Base-by-base conservation (phyloP, 2,888 invertebrate genomes). In the Netelia fuscicornis region DNA sequence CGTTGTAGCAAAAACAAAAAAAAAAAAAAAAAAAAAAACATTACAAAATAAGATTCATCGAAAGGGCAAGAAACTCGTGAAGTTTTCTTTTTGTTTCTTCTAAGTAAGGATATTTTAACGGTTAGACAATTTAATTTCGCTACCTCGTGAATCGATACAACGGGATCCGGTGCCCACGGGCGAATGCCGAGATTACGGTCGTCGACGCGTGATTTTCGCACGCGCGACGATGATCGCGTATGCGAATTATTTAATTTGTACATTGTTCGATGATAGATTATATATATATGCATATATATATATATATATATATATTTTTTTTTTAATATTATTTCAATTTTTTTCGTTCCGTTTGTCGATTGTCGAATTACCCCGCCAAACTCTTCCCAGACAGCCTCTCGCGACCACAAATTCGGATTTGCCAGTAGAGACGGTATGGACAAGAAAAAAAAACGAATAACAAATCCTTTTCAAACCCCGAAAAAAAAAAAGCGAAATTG, bases 101-200 rank as follows among this genome's bases (percentile, higher is more conserved):
- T 58, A 20, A 9, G n/a, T 58, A 54, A 54, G 2, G n/a, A 75
- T 64, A 17, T 65, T 65, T 78, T 17, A 80, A 80, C 75, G 64
- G 17, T 70, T 68, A 75, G 80, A 70, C 48, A 23, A 68, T 52
- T 72, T 75, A 48, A 64, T 75, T 37, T 80, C 80, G 70, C 80
- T 42, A 62, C 67, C 62, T 42, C 54, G 60, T 13, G 10, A 74
- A 25, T 64, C 64, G 52, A 70, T 20, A 58, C 48, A 37, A 65
- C 30, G 42, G 79, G 60, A 74, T 86, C 84, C 78, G 86, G 86
- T 83, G 87, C 85, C 85, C 85, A 82, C 82, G 74, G 77, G 74
- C 60, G 30, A 79, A 58, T 25, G 77, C 44, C 42, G 11, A 25
- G 11, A 52, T 65, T 54, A 11, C 20, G 52, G 17, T 64, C 52